These are phyloP conservation scores for Pomacea maculata DNA, from an alignment of 1,140 invertebrate genomes.

Conservation along the genomic window DNA sequence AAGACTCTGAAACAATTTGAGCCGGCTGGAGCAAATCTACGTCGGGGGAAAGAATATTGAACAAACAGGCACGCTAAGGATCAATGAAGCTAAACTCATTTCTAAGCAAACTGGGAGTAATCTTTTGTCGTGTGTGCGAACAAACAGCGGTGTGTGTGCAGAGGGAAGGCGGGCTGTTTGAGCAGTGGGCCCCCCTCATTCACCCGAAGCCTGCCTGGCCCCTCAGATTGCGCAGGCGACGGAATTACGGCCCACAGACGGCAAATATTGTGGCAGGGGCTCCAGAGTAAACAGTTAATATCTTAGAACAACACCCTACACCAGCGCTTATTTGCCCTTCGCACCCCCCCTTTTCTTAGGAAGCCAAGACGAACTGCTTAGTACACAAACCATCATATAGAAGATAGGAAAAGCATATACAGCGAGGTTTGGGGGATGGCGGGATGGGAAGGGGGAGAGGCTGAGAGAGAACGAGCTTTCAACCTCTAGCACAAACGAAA, in stretches of 20 bases:
- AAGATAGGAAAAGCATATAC: no score
- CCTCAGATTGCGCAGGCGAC: constrained; percentile 18
- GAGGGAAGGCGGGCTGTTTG: constrained; percentile 28
- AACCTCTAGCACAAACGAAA: no score
- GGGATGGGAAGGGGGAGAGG: no score
- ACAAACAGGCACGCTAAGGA: constrained; percentile 10
- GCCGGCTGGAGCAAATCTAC: constrained; percentile 12
- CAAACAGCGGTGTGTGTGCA: constrained; percentile 30
- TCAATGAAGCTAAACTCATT: constrained; percentile 35
- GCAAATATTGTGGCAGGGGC: constrained; percentile 38
- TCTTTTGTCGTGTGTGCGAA: constrained; percentile 33
- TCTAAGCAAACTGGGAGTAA: constrained; percentile 29
- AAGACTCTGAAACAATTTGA: constrained; percentile 17
- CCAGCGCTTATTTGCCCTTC: constrained; percentile 35
- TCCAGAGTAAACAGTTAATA: constrained; percentile 40
- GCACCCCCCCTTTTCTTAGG: constrained; percentile 21
- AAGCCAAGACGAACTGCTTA: background rate
- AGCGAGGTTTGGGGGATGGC: no score
- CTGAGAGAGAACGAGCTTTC: no score
- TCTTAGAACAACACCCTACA: constrained; percentile 37
- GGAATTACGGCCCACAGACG: constrained; percentile 29
- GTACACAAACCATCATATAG: constrained; percentile 9
- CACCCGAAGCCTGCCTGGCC: constrained; percentile 7
- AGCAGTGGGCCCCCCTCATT: constrained; percentile 20
- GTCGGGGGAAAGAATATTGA: constrained; percentile 18